Base-by-base conservation (phyloP, 2,888 invertebrate genomes). In the Coelinius sp. region DNA sequence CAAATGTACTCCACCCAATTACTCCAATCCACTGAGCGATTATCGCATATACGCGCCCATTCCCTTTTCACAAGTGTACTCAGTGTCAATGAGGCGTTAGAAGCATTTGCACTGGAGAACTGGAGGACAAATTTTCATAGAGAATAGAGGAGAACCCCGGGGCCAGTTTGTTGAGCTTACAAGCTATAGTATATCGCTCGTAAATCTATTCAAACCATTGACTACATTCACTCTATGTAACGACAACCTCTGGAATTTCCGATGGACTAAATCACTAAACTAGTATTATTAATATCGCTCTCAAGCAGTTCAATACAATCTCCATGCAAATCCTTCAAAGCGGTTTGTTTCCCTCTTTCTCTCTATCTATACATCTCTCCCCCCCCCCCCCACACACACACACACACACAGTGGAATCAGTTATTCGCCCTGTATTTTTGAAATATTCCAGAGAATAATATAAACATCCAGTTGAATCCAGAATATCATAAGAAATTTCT, bases 381-480 rank as follows among this genome's bases (percentile, higher is more conserved):
- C 49, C 1, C n/a, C 5, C 17, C 8, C 2, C 14, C n/a, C n/a
- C n/a, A n/a, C n/a, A n/a, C n/a, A n/a, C n/a, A n/a, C n/a, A n/a
- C n/a, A n/a, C n/a, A n/a, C n/a, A n/a, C n/a, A 12, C 4, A 52
- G 24, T 4, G 12, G 10, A 10, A 56, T 27, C 24, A 5, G 27
- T 14, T 25, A 56, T 27, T 27, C 14, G 8, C 10, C 14, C 59
- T 14, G 17, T 5, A n/a, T 22, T 22, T 65, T 66, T 49, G 20
- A 6, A 52, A 66, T 66, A 52, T 35, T 12, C 10, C 35, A 0
- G 6, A 52, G 27, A 69, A 53, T 64, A 64, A 31, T 25, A 70
- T 70, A 70, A 70, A 64, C 64, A 70, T 64, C 49, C 56, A 35
- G 52, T 70, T 52, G 52, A 64, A 35, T 38, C 38, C 27, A 17